Conservation (phyloP, 2,113 vertebrate species). For the Illadopsis cleaveri region DNA sequence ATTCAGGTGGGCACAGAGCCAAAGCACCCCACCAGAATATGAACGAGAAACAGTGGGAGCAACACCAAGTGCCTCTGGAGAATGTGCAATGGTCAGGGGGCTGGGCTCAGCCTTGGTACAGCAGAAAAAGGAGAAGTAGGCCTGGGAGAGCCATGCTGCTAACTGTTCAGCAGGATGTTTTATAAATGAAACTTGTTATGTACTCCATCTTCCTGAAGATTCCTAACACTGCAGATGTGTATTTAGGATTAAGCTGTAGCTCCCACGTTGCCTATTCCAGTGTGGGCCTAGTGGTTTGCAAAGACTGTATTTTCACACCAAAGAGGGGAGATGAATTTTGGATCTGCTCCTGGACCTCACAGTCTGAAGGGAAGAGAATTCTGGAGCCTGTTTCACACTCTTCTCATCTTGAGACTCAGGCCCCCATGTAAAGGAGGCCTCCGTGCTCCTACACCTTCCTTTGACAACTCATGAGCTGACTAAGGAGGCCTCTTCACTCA, state of each 20-base stretch:
- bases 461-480: not conserved
- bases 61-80: not conserved
- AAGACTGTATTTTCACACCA: not conserved
- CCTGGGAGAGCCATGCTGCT: not conserved
- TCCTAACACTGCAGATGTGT: not conserved
- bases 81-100: not conserved
- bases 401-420: not conserved
- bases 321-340: not conserved
- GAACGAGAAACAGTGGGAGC: not conserved
- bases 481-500: not conserved
- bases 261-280: not conserved
- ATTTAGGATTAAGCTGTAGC: not conserved
- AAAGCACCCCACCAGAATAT: not conserved
- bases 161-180: not conserved
- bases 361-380: not conserved
- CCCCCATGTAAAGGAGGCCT: not conserved
- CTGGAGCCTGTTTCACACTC: not conserved
- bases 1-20: not conserved
- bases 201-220: not conserved
- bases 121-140: not conserved
- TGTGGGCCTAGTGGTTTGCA: not conserved
- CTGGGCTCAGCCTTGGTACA: not conserved
- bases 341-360: not conserved
- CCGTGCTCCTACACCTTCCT: not conserved
- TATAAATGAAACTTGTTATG: not conserved